Conservation (phyloP, 2,113 vertebrate species). For the Hippoglossus stenolepis region DNA sequence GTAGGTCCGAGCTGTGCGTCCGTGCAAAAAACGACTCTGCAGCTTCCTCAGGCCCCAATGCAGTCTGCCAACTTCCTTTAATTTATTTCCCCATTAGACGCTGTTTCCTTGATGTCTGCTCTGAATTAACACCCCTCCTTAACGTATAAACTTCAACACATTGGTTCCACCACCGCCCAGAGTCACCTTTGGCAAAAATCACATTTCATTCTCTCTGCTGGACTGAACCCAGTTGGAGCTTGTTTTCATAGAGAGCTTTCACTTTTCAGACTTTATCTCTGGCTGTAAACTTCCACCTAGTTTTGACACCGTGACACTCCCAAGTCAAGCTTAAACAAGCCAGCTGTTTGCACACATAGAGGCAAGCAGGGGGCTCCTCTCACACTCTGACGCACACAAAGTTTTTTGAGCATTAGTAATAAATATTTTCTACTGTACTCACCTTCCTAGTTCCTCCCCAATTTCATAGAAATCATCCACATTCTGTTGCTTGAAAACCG, state of each 20-base stretch:
- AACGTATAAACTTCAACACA: slow-evolving; percentile 18
- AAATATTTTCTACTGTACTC: slow-evolving; percentile 58
- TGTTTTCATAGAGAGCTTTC: not conserved
- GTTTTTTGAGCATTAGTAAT: not conserved
- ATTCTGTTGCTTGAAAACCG: slow-evolving; percentile 93
- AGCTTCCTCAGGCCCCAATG: slow-evolving; percentile 64
- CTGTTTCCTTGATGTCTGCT: slow-evolving; percentile 35
- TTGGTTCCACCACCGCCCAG: slow-evolving; percentile 1
- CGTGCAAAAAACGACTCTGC: slow-evolving; percentile 39
- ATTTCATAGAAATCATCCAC: slow-evolving; percentile 94
- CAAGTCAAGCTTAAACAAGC: slow-evolving; percentile 55
- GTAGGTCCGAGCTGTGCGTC: slow-evolving; percentile 37
- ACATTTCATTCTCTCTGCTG: not conserved
- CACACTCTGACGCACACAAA: slow-evolving; percentile 33
- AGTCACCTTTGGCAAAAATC: slow-evolving; percentile 1
- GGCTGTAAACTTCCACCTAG: slow-evolving; percentile 35
- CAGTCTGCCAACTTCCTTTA: slow-evolving; percentile 59
- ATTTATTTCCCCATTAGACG: slow-evolving; percentile 49
- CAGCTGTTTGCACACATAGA: slow-evolving; percentile 45
- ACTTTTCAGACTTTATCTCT: slow-evolving; percentile 22
- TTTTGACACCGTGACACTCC: slow-evolving; percentile 53
- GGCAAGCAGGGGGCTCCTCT: not conserved
- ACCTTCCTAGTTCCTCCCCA: slow-evolving; percentile 93
- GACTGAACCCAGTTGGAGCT: not conserved
- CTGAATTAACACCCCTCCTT: slow-evolving; percentile 3